These are phyloP conservation scores for Apoda limacodes DNA, from an alignment of 2,888 invertebrate species.

Conservation along the genomic window DNA sequence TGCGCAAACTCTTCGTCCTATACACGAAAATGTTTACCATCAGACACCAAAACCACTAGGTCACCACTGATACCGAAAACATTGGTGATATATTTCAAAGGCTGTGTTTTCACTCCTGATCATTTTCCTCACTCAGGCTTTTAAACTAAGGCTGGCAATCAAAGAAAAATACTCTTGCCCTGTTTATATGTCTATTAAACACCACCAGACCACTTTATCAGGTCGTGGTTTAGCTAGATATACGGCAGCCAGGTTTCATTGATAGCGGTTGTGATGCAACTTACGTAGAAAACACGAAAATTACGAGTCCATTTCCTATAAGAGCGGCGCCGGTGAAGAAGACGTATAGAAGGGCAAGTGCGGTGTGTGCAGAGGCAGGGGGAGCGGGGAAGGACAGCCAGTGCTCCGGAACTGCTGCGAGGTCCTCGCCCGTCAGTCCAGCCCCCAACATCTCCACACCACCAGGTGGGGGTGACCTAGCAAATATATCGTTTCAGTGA, in stretches of 20 bases:
- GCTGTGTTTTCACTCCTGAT: too few species aligned
- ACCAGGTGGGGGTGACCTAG: slow-evolving; percentile 31
- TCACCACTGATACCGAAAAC: slow-evolving; percentile 1
- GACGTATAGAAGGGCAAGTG: slow-evolving; percentile 81
- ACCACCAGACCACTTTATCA: too few species aligned
- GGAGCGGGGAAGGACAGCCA: slow-evolving; percentile 86
- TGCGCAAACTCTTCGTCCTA: slow-evolving; percentile 78
- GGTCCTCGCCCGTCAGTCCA: slow-evolving; percentile 81
- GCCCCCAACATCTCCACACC: slow-evolving; percentile 74
- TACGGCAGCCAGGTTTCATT: too few species aligned
- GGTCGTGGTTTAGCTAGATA: too few species aligned
- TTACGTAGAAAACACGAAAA: slow-evolving; percentile 86
- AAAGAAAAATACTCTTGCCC: too few species aligned
- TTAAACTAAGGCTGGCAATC: too few species aligned
- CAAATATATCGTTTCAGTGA: neutral
- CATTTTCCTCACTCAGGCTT: too few species aligned
- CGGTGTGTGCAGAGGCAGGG: slow-evolving; percentile 83
- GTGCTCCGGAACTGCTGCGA: slow-evolving; percentile 82
- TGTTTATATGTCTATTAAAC: too few species aligned
- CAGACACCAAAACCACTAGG: too few species aligned
- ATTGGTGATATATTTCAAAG: neutral
- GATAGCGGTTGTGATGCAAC: too few species aligned
- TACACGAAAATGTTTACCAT: slow-evolving; percentile 15
- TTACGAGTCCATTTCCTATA: slow-evolving; percentile 86
- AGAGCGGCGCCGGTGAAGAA: slow-evolving; percentile 79